A percentile compares a stretch with the other conserved stretches of the same genome.
Evolutionary conservation across 2,888 invertebrate genomes (phyloP).

Genomic region (Clistopyga incitator): DNA sequence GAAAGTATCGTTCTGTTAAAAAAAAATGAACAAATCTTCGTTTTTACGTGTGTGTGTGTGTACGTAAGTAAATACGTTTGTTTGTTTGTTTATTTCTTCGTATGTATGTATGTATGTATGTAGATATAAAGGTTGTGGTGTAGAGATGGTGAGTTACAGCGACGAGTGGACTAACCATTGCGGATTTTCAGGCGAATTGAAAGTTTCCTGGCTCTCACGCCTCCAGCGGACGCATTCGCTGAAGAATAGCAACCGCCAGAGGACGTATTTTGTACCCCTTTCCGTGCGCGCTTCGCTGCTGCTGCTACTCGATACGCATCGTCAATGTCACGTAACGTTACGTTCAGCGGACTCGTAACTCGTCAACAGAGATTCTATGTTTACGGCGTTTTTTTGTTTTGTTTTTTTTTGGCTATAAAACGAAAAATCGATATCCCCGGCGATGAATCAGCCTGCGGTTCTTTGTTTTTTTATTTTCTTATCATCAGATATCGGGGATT

Average conservation of each 20-base stretch:
- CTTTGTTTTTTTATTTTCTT: neutral
- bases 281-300: neutral
- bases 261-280: neutral
- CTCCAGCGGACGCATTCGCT: neutral
- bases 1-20: too few relatives aligned
- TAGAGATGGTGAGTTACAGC: slow-evolving; percentile 43
- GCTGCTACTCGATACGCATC: neutral
- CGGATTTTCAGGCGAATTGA: slow-evolving; percentile 56
- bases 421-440: slow-evolving; percentile 18
- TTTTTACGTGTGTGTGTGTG: neutral
- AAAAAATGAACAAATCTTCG: too few relatives aligned
- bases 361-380: slow-evolving; percentile 24
- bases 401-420: too few relatives aligned
- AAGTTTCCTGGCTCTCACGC: slow-evolving; percentile 52
- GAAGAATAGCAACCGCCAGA: neutral
- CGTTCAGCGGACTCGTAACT: slow-evolving; percentile 19
- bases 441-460: neutral
- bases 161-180: slow-evolving; percentile 37
- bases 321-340: slow-evolving; percentile 13
- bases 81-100: neutral
- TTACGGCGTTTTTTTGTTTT: neutral
- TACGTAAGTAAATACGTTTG: too few relatives aligned
- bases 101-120: neutral
- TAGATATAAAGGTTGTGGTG: neutral
- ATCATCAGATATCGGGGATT: slow-evolving; percentile 2